Evolutionary conservation across 2,113 vertebrate species (phyloP), one percentile per base, ranked within the genome.

Genomic region (Pomatorhinus ruficollis): DNA sequence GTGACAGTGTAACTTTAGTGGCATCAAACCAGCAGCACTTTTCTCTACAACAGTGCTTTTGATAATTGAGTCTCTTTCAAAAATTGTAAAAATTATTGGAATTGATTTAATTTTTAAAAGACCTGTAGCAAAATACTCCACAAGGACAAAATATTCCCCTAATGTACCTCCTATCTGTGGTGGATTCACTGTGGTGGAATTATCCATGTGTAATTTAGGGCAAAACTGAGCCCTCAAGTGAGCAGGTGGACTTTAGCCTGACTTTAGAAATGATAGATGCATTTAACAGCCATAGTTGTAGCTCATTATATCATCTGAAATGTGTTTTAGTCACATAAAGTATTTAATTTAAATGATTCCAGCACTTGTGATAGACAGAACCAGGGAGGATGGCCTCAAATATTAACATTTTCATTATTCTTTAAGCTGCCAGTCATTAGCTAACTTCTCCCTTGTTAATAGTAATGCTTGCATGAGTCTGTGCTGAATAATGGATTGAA

Each of bases 361-460:
- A 18, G 37, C 24, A 31, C 37, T 74, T 70, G 37, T 66, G 78
- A 87, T 69, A 72, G 90, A 87, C 76, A 75, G 42, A 75, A 69
- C 30, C 44, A 65, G 44, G n/a, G n/a, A 68, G 81, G 81, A 65
- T 92, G 68, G 45, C 81, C n/a, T 91, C 66, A 91, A 60, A 78
- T 94, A 93, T 92, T 71, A 95, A 93, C 39, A 81, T 35, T 89
- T 91, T 69, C 61, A 56, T 92, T 85, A 76, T 60, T 93, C 64
- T 57, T 85, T 82, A 91, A 81, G 60, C 68, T 96, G 90, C 56
- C 76, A 60, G 57, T 94, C 78, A 81, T 96, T 94, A 92, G 77
- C 71, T 68, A 85, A 84, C 92, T 86, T 95, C 63, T 92, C 85
- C 88, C 85, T 77, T 86, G 79, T 74, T 96, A 90, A 69, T 90